A percentile compares a stretch with the other conserved stretches of the same genome.
These are phyloP conservation scores for Lamellibrachia columna DNA, from an alignment of 2,888 invertebrate species.

Conservation along the genomic window DNA sequence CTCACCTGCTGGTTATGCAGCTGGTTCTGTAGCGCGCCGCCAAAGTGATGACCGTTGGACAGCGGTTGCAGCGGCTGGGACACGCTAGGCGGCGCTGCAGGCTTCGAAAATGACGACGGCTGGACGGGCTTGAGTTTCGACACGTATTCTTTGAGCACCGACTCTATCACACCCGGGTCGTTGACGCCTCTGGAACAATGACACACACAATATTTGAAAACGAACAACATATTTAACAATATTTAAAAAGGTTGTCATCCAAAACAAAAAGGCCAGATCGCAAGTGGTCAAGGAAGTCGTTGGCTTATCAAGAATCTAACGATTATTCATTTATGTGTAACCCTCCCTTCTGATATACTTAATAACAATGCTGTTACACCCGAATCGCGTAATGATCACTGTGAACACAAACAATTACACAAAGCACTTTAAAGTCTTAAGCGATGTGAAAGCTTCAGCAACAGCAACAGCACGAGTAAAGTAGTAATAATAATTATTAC, in stretches of 20 bases:
- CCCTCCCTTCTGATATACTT: no score
- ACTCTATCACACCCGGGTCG: constrained; percentile 56
- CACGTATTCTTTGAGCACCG: constrained; percentile 61
- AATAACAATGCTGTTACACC: no score
- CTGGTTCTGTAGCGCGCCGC: background rate
- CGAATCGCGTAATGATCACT: no score
- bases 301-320: background rate
- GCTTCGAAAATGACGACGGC: constrained; percentile 18
- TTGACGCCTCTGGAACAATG: constrained; percentile 55
- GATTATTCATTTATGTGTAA: no score
- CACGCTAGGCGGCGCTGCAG: constrained; percentile 20
- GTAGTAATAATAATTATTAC: background rate
- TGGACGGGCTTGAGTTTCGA: constrained; percentile 26
- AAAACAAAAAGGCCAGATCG: no score
- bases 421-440: no score
- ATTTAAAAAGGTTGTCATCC: background rate
- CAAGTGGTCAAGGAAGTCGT: background rate
- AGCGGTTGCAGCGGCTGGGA: constrained; percentile 22
- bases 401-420: no score
- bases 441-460: no score
- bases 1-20: background rate
- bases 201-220: background rate
- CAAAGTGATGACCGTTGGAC: constrained; percentile 1
- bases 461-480: background rate
- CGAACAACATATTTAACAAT: background rate